Conservation (phyloP, 2,888 invertebrate genomes). For the Blera fallax region DNA sequence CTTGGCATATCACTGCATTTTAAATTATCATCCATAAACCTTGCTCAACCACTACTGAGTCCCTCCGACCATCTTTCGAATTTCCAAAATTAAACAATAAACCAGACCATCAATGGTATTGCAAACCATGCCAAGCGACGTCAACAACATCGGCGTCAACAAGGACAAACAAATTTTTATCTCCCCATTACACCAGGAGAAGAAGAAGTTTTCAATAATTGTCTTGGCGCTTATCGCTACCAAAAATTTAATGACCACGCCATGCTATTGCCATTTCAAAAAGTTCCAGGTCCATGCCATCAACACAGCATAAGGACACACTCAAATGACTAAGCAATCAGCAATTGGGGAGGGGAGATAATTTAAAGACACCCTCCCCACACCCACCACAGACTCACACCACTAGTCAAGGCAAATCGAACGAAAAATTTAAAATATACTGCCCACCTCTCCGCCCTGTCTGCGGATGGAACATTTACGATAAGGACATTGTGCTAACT, state of each 20-base stretch:
- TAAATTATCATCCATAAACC: neutral
- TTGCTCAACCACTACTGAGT: neutral
- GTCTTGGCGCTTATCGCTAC: constrained; percentile 40
- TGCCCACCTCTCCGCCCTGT: neutral
- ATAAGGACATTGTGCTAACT: constrained; percentile 69
- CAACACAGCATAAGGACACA: constrained; percentile 49
- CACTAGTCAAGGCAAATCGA: constrained; percentile 18
- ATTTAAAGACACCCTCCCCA: no score
- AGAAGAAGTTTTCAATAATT: constrained; percentile 56
- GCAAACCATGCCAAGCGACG: neutral
- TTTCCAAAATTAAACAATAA: constrained; percentile 18
- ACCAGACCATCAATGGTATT: neutral
- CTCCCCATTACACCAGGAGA: constrained; percentile 29
- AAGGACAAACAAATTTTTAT: constrained; percentile 51
- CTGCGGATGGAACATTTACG: constrained; percentile 36
- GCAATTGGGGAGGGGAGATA: neutral
- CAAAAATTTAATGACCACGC: constrained; percentile 50
- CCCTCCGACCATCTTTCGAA: neutral
- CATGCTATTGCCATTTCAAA: neutral
- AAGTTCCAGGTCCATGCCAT: neutral
- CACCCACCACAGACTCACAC: no score
- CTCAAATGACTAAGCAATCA: constrained; percentile 59
- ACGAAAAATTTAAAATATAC: constrained; percentile 48
- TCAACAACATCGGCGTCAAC: constrained; percentile 16
- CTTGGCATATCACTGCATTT: neutral